phyloP scores from a whole-genome alignment of 2,888 invertebrate genomes.

The Dorcus hopei region DNA sequence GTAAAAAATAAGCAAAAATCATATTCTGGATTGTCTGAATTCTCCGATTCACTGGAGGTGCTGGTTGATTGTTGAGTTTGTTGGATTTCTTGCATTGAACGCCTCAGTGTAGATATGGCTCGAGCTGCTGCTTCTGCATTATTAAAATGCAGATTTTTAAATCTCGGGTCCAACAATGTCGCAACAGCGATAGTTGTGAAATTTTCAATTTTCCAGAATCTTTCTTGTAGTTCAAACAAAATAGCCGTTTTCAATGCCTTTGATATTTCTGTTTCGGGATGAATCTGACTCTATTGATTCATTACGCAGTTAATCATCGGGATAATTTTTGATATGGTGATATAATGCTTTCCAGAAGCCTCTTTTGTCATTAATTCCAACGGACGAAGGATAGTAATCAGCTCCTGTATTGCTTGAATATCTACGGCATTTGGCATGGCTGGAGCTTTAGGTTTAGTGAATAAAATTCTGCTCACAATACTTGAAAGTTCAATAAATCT shows the following conservation, averaged over 20 bases:
- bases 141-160: not conserved
- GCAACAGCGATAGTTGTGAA: not conserved
- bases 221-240: not conserved
- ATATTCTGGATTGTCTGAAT: not conserved
- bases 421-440: no score
- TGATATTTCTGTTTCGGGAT: not conserved
- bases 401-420: no score
- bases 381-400: no score
- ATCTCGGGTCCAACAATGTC: not conserved
- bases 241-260: not conserved
- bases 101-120: not conserved
- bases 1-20: not conserved
- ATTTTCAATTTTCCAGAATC: not conserved
- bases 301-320: not conserved
- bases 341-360: no score
- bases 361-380: no score
- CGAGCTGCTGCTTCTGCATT: not conserved
- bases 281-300: not conserved
- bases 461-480: not conserved
- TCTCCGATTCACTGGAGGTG: not conserved
- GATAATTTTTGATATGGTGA: not conserved
- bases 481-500: not conserved
- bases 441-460: not conserved
- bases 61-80: no score
- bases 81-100: no score